These are phyloP conservation scores for Magallana ariakensis DNA, from an alignment of 1,140 invertebrate genomes.

Conservation along the genomic window DNA sequence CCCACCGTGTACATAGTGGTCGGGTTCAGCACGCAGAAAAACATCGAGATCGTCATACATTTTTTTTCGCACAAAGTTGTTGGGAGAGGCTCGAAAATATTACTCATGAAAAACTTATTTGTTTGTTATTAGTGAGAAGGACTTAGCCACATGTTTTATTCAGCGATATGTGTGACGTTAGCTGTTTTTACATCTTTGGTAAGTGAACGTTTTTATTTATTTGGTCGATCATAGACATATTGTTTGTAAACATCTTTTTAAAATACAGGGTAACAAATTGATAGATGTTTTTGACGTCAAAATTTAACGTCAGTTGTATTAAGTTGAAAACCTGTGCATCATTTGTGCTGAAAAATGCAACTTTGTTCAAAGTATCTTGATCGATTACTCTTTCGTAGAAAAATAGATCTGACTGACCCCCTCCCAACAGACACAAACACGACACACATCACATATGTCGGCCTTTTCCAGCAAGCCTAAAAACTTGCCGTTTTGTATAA, in stretches of 20 bases:
- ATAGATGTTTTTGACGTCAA: background rate
- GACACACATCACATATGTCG: no score
- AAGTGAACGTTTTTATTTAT: background rate
- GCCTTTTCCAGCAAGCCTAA: no score
- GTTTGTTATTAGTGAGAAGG: background rate
- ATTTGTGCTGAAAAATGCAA: background rate
- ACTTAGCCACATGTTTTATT: conserved; percentile 11
- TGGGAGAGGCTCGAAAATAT: background rate
- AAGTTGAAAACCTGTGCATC: background rate
- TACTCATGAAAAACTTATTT: conserved; percentile 13
- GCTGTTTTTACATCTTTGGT: background rate
- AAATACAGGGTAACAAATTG: background rate
- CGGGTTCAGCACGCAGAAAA: background rate
- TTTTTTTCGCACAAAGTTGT: background rate
- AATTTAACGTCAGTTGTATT: background rate
- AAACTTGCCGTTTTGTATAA: no score
- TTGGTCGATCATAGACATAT: background rate
- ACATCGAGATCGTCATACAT: background rate
- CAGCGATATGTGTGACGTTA: background rate
- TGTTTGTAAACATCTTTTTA: background rate
- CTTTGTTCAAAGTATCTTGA: background rate
- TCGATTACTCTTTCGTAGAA: background rate
- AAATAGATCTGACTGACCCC: no score
- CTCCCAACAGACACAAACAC: no score
- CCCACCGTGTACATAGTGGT: background rate